Evolutionary conservation across 2,113 vertebrate species (phyloP).

Genomic region (Acanthisitta chloris): DNA sequence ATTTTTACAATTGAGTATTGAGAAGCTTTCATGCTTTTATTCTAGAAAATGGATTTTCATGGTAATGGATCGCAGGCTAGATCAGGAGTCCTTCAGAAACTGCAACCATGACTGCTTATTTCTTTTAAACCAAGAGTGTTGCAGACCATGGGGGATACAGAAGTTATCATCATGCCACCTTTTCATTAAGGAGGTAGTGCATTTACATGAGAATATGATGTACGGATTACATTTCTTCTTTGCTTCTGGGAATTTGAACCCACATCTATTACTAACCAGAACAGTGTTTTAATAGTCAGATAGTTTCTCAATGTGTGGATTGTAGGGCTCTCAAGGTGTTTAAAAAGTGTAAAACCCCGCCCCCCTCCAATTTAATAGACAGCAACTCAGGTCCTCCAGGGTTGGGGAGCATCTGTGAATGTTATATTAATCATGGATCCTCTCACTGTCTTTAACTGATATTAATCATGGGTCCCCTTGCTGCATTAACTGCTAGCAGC

Average conservation of each 20-base stretch:
- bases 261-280: neutral
- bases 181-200: neutral
- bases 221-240: neutral
- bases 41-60: neutral
- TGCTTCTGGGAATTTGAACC: neutral
- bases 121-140: neutral
- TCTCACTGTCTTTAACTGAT: neutral
- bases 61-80: neutral
- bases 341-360: neutral
- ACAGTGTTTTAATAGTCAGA: neutral
- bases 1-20: neutral
- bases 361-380: neutral
- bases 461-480: neutral
- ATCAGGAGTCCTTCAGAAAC: neutral
- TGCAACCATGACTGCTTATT: neutral
- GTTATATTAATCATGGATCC: fast-evolving
- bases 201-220: neutral
- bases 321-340: neutral
- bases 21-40: neutral
- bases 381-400: neutral
- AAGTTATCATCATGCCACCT: neutral
- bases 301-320: neutral
- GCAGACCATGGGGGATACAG: neutral
- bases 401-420: neutral
- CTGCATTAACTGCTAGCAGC: neutral